A percentile compares a stretch with the other conserved stretches of the same genome.
These are phyloP conservation scores for Atopsyche davidsoni DNA, from an alignment of 1,140 invertebrate genomes.

Conservation along the genomic window DNA sequence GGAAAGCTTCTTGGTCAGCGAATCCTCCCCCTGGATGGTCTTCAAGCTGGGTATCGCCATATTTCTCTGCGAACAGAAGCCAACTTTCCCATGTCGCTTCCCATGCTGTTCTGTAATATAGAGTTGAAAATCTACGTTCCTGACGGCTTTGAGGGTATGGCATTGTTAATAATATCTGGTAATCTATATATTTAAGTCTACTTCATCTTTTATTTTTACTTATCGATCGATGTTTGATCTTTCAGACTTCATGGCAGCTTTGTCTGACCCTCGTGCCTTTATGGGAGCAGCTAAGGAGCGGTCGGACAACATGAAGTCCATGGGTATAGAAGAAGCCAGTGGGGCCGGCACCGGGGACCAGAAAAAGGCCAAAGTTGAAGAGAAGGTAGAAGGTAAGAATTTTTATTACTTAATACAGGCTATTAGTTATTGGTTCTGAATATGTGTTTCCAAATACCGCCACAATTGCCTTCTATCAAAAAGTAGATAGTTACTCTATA, in stretches of 20 bases:
- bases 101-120: constrained; percentile 98
- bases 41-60: constrained; percentile 96
- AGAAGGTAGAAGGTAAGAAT: constrained; percentile 60
- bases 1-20: constrained; percentile 94
- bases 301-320: constrained; percentile 86
- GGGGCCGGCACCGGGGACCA: constrained; percentile 52
- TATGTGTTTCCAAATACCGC: too few species aligned
- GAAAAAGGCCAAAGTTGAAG: constrained; percentile 56
- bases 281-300: constrained; percentile 82
- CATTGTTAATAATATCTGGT: not conserved
- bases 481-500: too few species aligned
- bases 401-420: too few species aligned
- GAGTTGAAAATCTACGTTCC: constrained; percentile 99
- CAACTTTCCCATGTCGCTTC: constrained; percentile 97
- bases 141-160: constrained; percentile 90
- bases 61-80: constrained; percentile 96
- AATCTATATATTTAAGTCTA: constrained; percentile 11
- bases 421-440: too few species aligned
- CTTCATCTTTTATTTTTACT: not conserved
- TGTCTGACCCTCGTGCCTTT: constrained; percentile 93
- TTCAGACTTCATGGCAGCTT: constrained; percentile 92
- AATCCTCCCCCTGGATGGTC: constrained; percentile 94
- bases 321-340: constrained; percentile 84
- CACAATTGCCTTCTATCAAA: too few species aligned
- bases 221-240: not conserved